Evolutionary conservation across 1,140 invertebrate species (phyloP), one percentile per base, ranked within the genome.

Genomic region (Trachymyrmex cornetzi): DNA sequence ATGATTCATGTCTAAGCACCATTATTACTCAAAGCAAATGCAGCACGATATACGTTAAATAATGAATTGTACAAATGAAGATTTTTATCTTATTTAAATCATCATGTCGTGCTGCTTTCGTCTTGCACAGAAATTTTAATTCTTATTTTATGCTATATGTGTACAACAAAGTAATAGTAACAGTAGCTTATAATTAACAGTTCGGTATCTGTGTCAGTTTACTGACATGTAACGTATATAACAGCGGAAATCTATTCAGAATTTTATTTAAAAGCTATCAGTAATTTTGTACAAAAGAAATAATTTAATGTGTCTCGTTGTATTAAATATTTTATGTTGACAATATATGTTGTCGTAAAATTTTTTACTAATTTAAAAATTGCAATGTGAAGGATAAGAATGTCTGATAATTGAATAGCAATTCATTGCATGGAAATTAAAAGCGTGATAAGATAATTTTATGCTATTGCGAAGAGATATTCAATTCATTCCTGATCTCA

Each of bases 401-500:
- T 22, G 16, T 74, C 30, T 38, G 64, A 12, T 72, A 48, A 84
- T 50, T 61, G 30, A 72, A 5, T 48, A 81, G 3, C 24, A 82
- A 72, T 82, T 71, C 22, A 71, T 3, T 14, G 44, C n/a, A n/a
- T 72, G 67, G 24, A 74, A 59, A 57, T 38, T 44, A 7, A 67
- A 80, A 12, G 34, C 12, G 80, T 84, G 55, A 63, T 48, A 30
- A 84, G 38, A 5, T 84, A 75, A 50, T 61, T 61, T 30, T 74
- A 24, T 57, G 34, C 34, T 34, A 38, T 38, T 48, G n/a, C 24
- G 2, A 75, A 75, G n/a, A 84, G 27, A 84, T 84, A 74, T 84
- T 84, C 55, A 75, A 75, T 81, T 81, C 34, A 57, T 84, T 59
- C 69, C 9, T 84, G 64, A 88, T 63, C 59, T 57, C 57, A 69